phyloP scores from a whole-genome alignment of 2,797 vertebrate species.

The Pteropus rufus region DNA sequence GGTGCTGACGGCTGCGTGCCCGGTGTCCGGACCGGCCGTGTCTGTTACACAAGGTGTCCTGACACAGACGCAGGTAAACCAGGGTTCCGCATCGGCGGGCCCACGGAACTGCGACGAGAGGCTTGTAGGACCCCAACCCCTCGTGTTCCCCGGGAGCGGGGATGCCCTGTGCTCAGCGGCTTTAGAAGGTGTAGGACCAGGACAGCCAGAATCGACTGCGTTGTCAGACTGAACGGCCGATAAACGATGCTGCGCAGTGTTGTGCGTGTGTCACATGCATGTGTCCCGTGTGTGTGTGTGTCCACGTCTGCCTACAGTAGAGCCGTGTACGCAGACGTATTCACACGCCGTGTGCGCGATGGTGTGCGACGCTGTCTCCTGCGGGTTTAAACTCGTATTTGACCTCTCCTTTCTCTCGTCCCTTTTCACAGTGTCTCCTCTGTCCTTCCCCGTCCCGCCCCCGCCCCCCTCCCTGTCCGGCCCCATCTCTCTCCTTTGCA shows the following conservation, averaged over 20 bases:
- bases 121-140: neutral
- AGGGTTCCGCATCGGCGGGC: rapidly evolving
- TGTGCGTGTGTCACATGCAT: too few species aligned
- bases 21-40: rapidly evolving
- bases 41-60: neutral
- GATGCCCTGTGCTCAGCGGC: rapidly evolving
- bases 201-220: rapidly evolving
- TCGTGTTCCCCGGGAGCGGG: rapidly evolving
- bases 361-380: rapidly evolving
- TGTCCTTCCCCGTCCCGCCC: neutral
- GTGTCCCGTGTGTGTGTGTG: rapidly evolving
- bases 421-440: neutral
- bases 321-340: rapidly evolving
- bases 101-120: too few species aligned
- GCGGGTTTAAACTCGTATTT: neutral
- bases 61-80: neutral
- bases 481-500: rapidly evolving
- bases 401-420: neutral
- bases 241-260: too few species aligned
- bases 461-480: too few species aligned
- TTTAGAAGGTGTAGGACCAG: rapidly evolving
- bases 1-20: neutral
- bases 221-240: neutral
- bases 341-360: rapidly evolving
- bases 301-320: rapidly evolving